Percentiles rank a stretch among this genome's conserved stretches.
phyloP scores from a whole-genome alignment of 2,888 invertebrate genomes.

The Cybosia mesomella region DNA sequence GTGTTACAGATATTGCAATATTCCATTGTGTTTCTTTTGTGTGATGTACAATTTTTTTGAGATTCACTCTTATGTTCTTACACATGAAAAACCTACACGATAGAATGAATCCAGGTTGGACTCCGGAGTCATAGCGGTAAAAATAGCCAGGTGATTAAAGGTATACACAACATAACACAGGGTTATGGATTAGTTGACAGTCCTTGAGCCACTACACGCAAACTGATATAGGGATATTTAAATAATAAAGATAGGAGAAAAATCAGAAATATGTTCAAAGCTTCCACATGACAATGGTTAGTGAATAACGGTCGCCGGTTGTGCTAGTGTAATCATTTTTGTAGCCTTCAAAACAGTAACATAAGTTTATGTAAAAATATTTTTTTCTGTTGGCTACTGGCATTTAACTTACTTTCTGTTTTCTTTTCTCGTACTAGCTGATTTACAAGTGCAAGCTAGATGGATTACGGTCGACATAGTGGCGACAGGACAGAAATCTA shows the following conservation, averaged over 20 bases:
- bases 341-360: background rate
- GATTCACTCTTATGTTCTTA: no score
- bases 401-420: background rate
- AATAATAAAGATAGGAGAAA: background rate
- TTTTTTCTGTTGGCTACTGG: background rate
- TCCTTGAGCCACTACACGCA: background rate
- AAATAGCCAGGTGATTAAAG: background rate
- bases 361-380: background rate
- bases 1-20: no score
- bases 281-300: background rate
- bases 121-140: background rate
- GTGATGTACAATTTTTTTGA: no score
- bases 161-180: background rate
- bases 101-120: background rate
- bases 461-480: background rate
- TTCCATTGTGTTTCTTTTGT: no score
- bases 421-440: background rate
- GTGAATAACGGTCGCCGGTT: background rate
- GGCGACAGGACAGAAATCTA: background rate
- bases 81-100: background rate
- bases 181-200: background rate
- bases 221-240: slow-evolving; percentile 2
- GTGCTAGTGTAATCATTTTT: background rate
- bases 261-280: background rate
- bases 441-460: background rate